Evolutionary conservation across 2,113 vertebrate species (phyloP), one percentile per base, ranked within the genome.

Genomic region (Misgurnus anguillicaudatus): DNA sequence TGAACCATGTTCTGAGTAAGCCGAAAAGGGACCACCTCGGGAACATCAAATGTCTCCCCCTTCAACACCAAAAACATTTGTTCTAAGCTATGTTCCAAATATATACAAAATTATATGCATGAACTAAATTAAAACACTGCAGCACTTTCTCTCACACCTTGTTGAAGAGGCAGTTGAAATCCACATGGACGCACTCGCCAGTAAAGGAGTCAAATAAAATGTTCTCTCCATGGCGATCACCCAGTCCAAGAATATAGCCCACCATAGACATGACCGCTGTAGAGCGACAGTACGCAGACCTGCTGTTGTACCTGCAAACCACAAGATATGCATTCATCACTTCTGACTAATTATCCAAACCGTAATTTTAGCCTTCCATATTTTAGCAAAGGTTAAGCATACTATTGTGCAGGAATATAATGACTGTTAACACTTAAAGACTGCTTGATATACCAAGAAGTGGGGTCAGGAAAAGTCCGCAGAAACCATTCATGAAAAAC

Each of bases 111-210:
- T n/a, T 55, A 53, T 53, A 14, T 1, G 4, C 16, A 17, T 14
- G 16, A 57, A 57, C 17, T 17, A n/a, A 51, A 11, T 51, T 51
- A 51, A 51, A 51, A 51, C 13, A 51, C 9, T 11, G 11, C 47
- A 16, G 47, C 11, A 4, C 13, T n/a, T 11, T n/a, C 9, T 55
- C 48, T 19, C 83, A 57, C 74, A 98, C 97, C 95, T 99, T 99
- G 89, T 99, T 99, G 85, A 99, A 99, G 68, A 99, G 95, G 89
- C 97, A 99, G 94, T 98, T 99, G 92, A 99, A 99, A 90, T 99
- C 98, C 13, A 99, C 97, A 4, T 99, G 98, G 77, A 99, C 93
- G 79, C 95, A 98, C 86, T 99, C 97, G 17, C 97, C 98, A 7
- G 96, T 99, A 78, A 97, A 89, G 14, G 98, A 98, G 85, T 99